Evolutionary conservation across 2,888 invertebrate genomes (phyloP).

Genomic region (Fragum sueziense): DNA sequence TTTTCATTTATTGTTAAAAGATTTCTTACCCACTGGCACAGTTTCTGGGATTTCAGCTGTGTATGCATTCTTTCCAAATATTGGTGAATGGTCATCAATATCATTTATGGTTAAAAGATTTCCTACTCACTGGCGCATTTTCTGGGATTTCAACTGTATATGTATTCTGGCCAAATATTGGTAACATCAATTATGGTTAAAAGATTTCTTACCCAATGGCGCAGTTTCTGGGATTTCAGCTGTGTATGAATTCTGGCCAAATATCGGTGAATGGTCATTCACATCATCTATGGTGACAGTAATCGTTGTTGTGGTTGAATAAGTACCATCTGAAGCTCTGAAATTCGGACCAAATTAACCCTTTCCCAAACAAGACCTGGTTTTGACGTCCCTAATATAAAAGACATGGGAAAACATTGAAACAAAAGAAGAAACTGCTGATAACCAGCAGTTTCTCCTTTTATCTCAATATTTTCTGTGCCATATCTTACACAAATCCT

Average conservation of each 20-base stretch:
- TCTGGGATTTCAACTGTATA: conserved; percentile 25
- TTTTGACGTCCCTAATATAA: too few species aligned
- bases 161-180: conserved; percentile 20
- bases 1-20: too few species aligned
- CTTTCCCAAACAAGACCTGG: too few species aligned
- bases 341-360: too few species aligned
- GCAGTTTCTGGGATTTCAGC: conserved; percentile 3
- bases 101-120: not conserved
- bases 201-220: conserved; percentile 23
- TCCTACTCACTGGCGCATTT: conserved; percentile 17
- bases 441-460: too few species aligned
- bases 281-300: conserved; percentile 23
- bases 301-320: conserved; percentile 1
- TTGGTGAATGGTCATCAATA: conserved; percentile 28
- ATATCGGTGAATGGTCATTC: conserved; percentile 25
- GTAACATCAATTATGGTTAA: too few species aligned
- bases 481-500: too few species aligned
- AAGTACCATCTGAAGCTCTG: conserved; percentile 25
- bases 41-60: conserved; percentile 13
- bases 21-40: conserved; percentile 25
- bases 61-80: conserved; percentile 24
- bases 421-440: too few species aligned
- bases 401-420: too few species aligned
- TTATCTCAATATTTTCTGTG: too few species aligned
- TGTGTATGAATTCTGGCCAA: conserved; percentile 25